Conservation (phyloP, 2,113 vertebrate species). For the Phylloscopus trochiloides region DNA sequence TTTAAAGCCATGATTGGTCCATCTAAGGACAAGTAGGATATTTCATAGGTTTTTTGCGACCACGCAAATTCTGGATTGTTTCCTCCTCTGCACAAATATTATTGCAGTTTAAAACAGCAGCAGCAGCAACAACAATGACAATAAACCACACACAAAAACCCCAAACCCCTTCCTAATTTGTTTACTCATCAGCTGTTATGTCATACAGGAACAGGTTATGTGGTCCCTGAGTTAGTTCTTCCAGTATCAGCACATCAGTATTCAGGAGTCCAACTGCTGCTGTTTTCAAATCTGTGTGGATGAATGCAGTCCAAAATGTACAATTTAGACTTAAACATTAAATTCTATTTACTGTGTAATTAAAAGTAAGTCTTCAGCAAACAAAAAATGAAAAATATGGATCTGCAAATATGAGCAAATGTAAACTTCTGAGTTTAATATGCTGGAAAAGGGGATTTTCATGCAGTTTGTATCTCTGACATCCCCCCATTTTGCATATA, state of each 20-base stretch:
- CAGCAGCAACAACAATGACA: not conserved
- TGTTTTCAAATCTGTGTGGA: conserved; percentile 54
- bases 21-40: not conserved
- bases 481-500: not conserved
- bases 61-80: not conserved
- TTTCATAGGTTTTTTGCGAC: not conserved
- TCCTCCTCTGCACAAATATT: not conserved
- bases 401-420: conserved; percentile 41
- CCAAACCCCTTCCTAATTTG: not conserved
- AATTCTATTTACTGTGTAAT: conserved; percentile 52
- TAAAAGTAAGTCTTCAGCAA: conserved; percentile 58
- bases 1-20: not conserved
- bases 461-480: not conserved
- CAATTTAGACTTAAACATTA: conserved; percentile 33
- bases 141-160: not conserved
- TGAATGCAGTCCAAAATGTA: conserved; percentile 40
- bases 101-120: not conserved
- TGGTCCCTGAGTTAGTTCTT: not conserved
- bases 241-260: conserved; percentile 3
- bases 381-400: conserved; percentile 32
- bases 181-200: conserved; percentile 12
- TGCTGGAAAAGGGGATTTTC: not conserved
- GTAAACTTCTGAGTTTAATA: not conserved
- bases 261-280: conserved; percentile 34
- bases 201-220: not conserved